Conservation (phyloP, 2,113 vertebrate species). For the Helogale parvula region DNA sequence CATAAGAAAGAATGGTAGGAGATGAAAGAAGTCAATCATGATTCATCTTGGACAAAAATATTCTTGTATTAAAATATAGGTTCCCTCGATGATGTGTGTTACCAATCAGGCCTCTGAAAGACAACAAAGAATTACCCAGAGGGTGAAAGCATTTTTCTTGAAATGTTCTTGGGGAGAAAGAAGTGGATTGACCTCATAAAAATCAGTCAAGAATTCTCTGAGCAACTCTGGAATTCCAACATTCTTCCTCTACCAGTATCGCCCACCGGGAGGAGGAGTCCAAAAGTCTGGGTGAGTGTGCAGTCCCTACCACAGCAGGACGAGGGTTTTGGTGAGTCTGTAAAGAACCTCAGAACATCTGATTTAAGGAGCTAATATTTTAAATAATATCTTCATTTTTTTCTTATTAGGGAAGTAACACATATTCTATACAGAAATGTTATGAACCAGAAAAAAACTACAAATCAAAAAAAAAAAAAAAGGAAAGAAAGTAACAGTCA, state of each 20-base stretch:
- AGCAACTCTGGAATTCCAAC: neutral
- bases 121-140: neutral
- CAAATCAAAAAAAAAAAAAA: neutral
- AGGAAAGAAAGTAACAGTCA: neutral
- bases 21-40: neutral
- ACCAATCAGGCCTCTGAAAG: neutral
- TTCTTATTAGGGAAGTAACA: neutral
- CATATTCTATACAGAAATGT: neutral
- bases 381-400: neutral
- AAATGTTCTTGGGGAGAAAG: neutral
- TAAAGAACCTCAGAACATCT: neutral
- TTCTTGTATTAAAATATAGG: neutral
- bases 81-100: neutral
- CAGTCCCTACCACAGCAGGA: neutral
- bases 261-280: neutral
- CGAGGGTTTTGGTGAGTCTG: neutral
- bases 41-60: neutral
- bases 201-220: neutral
- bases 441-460: neutral
- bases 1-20: neutral
- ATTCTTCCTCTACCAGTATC: neutral
- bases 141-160: neutral
- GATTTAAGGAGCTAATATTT: neutral
- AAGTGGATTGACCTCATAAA: neutral
- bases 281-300: neutral